phyloP scores from a whole-genome alignment of 2,888 invertebrate species.

The Apotomis betuletana region DNA sequence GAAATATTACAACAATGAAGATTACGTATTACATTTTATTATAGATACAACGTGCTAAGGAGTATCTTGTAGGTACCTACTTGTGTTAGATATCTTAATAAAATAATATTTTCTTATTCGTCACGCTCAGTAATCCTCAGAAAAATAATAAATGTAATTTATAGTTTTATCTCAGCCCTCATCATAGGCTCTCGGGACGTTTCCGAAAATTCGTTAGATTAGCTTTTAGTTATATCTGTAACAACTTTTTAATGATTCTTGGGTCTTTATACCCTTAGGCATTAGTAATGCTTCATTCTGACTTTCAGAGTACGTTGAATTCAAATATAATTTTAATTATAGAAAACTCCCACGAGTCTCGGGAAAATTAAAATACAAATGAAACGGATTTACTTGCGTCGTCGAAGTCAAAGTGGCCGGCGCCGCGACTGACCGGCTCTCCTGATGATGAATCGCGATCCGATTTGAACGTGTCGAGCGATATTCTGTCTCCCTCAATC shows the following conservation, averaged over 20 bases:
- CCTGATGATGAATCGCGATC: too few relatives aligned
- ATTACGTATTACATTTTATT: too few relatives aligned
- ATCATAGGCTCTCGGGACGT: constrained; percentile 1
- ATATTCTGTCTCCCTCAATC: too few relatives aligned
- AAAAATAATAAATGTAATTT: constrained; percentile 10
- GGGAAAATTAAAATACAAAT: too few relatives aligned
- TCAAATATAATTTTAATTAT: neutral
- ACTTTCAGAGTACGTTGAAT: neutral
- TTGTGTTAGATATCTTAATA: neutral
- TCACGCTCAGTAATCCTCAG: neutral
- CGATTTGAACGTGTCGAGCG: too few relatives aligned
- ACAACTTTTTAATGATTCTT: constrained; percentile 13
- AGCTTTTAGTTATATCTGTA: constrained; percentile 9
- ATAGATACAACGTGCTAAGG: too few relatives aligned
- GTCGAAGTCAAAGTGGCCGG: too few relatives aligned
- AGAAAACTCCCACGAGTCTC: too few relatives aligned
- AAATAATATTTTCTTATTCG: neutral
- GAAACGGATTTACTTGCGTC: too few relatives aligned
- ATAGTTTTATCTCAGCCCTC: constrained; percentile 4
- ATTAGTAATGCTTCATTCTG: neutral
- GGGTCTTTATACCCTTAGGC: neutral
- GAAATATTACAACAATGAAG: too few relatives aligned
- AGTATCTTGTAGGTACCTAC: too few relatives aligned
- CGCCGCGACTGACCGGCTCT: too few relatives aligned
- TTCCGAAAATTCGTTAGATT: constrained; percentile 1